Conservation (phyloP, 2,888 invertebrate species). For the Tetragonisca angustula region DNA sequence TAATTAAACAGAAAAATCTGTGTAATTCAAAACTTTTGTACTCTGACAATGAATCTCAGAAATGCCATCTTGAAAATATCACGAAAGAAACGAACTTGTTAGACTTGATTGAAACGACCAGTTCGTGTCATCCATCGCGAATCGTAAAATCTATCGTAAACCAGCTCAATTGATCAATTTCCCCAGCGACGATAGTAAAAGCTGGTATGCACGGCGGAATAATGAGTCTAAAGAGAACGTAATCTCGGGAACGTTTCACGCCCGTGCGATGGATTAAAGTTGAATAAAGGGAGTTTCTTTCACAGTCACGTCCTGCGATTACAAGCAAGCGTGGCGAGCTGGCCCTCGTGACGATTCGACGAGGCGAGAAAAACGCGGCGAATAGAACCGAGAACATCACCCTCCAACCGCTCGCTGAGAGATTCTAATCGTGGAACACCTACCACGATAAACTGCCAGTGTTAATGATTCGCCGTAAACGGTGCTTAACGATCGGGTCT, state of each 20-base stretch:
- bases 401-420: background rate
- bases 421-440: slow-evolving; percentile 19
- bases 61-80: background rate
- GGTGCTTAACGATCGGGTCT: slow-evolving; percentile 21
- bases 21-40: background rate
- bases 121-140: background rate
- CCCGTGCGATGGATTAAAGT: slow-evolving; percentile 17
- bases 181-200: background rate
- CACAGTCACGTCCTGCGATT: slow-evolving; percentile 38
- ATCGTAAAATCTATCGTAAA: slow-evolving; percentile 11
- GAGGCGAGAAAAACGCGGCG: slow-evolving; percentile 16
- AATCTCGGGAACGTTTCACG: slow-evolving; percentile 13
- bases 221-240: slow-evolving; percentile 16
- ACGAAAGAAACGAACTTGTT: background rate
- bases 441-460: background rate
- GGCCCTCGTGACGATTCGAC: background rate
- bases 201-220: slow-evolving; percentile 21
- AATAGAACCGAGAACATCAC: background rate
- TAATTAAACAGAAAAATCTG: background rate
- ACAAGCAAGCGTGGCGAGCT: background rate
- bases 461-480: slow-evolving; percentile 35
- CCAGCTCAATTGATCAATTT: slow-evolving; percentile 28
- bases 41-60: no score
- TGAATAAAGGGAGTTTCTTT: slow-evolving; percentile 36
- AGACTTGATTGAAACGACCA: background rate